Percentiles rank a stretch among this genome's conserved stretches.
Evolutionary conservation across 2,113 vertebrate species (phyloP).

Genomic region (Gymnogyps californianus): DNA sequence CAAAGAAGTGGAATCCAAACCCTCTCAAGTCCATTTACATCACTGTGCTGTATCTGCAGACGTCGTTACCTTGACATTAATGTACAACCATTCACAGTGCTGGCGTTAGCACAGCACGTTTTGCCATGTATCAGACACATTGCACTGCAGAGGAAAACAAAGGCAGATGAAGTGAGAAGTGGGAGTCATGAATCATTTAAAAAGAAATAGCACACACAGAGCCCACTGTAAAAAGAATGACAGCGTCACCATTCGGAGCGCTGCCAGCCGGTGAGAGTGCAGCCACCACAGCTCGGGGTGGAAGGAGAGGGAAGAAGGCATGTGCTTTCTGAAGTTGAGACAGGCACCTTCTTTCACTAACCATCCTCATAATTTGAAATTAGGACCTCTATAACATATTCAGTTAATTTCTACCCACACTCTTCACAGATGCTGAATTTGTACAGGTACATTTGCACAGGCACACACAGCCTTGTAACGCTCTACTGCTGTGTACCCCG

Average conservation of each 20-base stretch:
- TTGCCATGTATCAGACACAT: constrained; percentile 68
- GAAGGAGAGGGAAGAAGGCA: neutral
- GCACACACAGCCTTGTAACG: neutral
- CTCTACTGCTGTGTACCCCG: neutral
- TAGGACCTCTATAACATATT: fast-evolving
- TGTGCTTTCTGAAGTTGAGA: neutral
- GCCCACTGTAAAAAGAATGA: neutral
- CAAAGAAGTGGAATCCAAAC: neutral
- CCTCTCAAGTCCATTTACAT: neutral
- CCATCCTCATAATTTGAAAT: neutral
- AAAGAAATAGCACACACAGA: constrained; percentile 26
- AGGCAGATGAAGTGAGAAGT: constrained; percentile 69
- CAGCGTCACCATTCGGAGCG: neutral
- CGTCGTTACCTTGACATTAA: constrained; percentile 51
- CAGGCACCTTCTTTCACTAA: neutral
- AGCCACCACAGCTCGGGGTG: neutral
- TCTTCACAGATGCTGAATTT: neutral
- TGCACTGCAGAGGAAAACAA: constrained; percentile 64
- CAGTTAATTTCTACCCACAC: neutral
- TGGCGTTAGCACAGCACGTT: constrained; percentile 57
- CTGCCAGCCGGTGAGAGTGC: neutral
- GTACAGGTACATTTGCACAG: neutral
- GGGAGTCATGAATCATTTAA: constrained; percentile 68
- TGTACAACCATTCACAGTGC: neutral
- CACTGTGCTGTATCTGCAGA: neutral